A percentile compares a stretch with the other conserved stretches of the same genome.
phyloP scores from a whole-genome alignment of 2,113 vertebrate species.

The Motacilla alba region DNA sequence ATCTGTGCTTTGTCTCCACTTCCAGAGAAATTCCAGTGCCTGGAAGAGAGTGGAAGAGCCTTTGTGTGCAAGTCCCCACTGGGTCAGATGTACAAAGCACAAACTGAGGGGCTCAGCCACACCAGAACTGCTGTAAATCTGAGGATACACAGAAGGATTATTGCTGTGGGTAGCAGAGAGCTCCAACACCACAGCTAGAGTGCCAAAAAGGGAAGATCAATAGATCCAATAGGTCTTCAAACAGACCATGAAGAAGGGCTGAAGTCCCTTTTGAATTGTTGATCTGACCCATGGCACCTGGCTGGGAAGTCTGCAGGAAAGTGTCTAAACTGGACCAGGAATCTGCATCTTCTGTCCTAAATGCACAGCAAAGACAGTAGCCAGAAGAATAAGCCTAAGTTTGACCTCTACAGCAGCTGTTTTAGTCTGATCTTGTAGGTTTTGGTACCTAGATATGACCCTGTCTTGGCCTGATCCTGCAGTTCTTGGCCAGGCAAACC shows the following conservation, averaged over 20 bases:
- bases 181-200: background rate
- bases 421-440: background rate
- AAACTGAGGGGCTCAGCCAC: rapidly evolving
- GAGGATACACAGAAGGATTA: background rate
- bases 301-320: background rate
- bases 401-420: background rate
- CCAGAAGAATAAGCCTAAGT: background rate
- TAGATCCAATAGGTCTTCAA: background rate
- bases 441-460: background rate
- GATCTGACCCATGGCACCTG: background rate
- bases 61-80: background rate
- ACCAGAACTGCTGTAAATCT: background rate
- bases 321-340: background rate
- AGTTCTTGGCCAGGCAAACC: background rate
- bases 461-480: background rate
- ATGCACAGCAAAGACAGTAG: rapidly evolving
- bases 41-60: background rate
- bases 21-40: background rate
- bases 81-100: background rate
- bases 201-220: background rate
- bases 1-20: background rate
- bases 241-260: background rate
- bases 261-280: background rate
- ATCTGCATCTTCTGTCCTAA: background rate
- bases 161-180: background rate